Evolutionary conservation across 2,113 vertebrate genomes (phyloP).

Genomic region (Semnornis frantzii): DNA sequence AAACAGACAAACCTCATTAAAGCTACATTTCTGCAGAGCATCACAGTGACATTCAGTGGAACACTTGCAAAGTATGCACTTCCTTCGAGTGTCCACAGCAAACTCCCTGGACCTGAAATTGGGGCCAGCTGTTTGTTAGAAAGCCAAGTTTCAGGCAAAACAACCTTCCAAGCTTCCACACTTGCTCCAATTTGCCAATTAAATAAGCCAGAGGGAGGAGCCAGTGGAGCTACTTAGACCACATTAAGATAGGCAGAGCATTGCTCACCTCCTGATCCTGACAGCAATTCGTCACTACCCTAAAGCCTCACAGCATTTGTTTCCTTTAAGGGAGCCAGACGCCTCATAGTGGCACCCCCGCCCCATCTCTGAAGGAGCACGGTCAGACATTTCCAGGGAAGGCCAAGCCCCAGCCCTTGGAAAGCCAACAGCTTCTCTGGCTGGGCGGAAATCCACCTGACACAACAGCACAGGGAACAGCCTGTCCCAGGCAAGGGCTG

Average conservation of each 20-base stretch:
- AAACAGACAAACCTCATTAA: constrained; percentile 33
- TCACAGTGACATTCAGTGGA: constrained; percentile 58
- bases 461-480: neutral
- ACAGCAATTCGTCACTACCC: neutral
- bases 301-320: neutral
- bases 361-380: neutral
- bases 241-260: neutral
- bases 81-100: constrained; percentile 37
- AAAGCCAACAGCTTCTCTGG: neutral
- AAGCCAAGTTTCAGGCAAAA: constrained; percentile 17
- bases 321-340: constrained; percentile 28
- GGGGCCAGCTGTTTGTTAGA: constrained; percentile 29
- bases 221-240: constrained; percentile 12
- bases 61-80: constrained; percentile 12
- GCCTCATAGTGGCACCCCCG: neutral
- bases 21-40: constrained; percentile 47
- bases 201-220: constrained; percentile 5
- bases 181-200: constrained; percentile 41
- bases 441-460: neutral
- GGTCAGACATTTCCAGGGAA: neutral
- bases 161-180: constrained; percentile 10
- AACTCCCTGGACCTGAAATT: neutral
- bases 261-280: constrained; percentile 16
- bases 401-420: neutral
- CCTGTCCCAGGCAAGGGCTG: neutral